phyloP scores from a whole-genome alignment of 2,888 invertebrate species.

The Lithodes maja region DNA sequence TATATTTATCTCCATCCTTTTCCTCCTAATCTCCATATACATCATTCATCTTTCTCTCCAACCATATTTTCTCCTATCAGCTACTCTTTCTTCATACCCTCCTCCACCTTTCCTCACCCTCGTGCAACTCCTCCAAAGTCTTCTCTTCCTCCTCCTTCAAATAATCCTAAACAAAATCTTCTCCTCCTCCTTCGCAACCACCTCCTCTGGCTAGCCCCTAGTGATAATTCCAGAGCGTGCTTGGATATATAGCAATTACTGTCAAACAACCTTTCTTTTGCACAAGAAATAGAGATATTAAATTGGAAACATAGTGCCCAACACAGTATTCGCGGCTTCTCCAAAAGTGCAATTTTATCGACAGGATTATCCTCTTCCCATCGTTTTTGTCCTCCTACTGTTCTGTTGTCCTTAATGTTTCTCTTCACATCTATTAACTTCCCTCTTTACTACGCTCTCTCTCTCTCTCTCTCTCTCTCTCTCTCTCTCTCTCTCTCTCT shows the following conservation, averaged over 20 bases:
- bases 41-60: not conserved
- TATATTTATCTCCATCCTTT: not conserved
- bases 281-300: conserved; percentile 38
- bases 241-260: conserved; percentile 27
- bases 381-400: not conserved
- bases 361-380: not conserved
- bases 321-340: not conserved
- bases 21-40: not conserved
- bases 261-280: conserved; percentile 34
- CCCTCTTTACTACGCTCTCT: not conserved
- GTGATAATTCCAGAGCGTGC: conserved; percentile 32
- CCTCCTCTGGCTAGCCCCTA: not conserved
- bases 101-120: conserved; percentile 10
- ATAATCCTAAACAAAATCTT: not conserved
- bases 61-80: not conserved
- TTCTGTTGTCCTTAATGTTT: not conserved
- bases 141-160: not conserved
- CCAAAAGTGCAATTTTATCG: not conserved
- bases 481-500: not conserved
- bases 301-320: conserved; percentile 22
- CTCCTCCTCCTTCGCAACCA: not conserved
- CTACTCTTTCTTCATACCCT: not conserved
- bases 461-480: not conserved
- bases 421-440: not conserved
- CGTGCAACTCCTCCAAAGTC: not conserved